A percentile compares a stretch with the other conserved stretches of the same genome.
Evolutionary conservation across 2,113 vertebrate species (phyloP).

Genomic region (Burhinus oedicnemus): DNA sequence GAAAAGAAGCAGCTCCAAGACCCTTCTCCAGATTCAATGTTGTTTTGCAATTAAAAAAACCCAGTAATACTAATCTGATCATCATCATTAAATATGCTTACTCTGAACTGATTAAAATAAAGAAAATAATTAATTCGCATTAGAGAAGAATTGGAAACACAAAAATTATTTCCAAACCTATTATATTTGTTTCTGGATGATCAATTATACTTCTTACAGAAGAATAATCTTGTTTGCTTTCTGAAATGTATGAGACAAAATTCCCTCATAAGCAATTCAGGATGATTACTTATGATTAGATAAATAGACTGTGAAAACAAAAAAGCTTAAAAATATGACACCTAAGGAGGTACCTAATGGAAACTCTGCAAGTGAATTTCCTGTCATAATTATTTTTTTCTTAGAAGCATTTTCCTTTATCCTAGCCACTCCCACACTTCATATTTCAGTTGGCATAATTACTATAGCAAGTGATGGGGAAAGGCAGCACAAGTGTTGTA

Average conservation of each 20-base stretch:
- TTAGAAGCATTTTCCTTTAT: neutral
- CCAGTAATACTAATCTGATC: neutral
- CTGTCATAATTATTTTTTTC: neutral
- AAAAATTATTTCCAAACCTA: neutral
- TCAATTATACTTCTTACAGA: neutral
- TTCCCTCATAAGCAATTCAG: neutral
- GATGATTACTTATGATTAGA: neutral
- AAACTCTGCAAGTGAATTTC: neutral
- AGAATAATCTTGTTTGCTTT: neutral
- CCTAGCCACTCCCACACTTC: neutral
- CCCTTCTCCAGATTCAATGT: neutral
- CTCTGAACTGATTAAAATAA: neutral
- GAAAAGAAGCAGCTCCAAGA: neutral
- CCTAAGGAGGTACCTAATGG: neutral
- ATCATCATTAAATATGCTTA: neutral
- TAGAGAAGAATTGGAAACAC: neutral
- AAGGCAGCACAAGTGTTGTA: neutral
- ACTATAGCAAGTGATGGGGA: neutral
- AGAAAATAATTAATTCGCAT: neutral
- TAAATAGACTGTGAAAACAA: neutral
- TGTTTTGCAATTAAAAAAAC: neutral
- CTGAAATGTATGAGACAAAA: neutral
- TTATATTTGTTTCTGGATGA: neutral
- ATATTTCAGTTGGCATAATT: neutral
- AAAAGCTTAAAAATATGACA: neutral